A percentile compares a stretch with the other conserved stretches of the same genome.
Conservation (phyloP, 1,140 invertebrate genomes). For the Halesus radiatus region DNA sequence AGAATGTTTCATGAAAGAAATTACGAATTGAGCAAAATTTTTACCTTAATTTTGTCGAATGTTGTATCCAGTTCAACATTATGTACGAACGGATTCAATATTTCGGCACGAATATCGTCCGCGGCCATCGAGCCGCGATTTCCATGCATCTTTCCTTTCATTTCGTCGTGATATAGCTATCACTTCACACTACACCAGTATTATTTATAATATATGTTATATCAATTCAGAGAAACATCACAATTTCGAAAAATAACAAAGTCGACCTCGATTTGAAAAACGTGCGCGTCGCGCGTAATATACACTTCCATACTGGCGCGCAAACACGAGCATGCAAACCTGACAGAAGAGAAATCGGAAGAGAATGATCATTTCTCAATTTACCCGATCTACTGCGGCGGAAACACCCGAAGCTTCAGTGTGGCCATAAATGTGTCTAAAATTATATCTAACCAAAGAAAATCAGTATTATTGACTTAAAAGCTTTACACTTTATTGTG, state of each 20-base stretch:
- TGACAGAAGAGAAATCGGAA: conserved; percentile 16
- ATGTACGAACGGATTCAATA: conserved; percentile 88
- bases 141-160: conserved; percentile 70
- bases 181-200: conserved; percentile 10
- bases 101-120: conserved; percentile 69
- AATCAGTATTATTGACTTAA: too few relatives aligned
- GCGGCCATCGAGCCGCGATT: conserved; percentile 67
- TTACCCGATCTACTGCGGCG: too few relatives aligned
- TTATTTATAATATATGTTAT: not conserved
- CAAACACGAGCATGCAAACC: conserved; percentile 35
- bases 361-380: too few relatives aligned
- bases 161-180: conserved; percentile 55
- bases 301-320: conserved; percentile 39
- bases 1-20: too few relatives aligned
- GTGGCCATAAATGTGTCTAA: too few relatives aligned
- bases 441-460: too few relatives aligned
- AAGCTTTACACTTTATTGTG: too few relatives aligned
- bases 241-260: conserved; percentile 26
- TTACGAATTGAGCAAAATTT: conserved; percentile 47
- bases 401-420: too few relatives aligned
- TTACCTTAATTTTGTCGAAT: conserved; percentile 89
- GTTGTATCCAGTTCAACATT: conserved; percentile 85
- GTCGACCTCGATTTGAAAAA: conserved; percentile 26
- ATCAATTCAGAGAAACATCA: conserved; percentile 40
- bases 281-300: conserved; percentile 28